Conservation (phyloP, 2,113 vertebrate genomes). For the Melospiza melodia region DNA sequence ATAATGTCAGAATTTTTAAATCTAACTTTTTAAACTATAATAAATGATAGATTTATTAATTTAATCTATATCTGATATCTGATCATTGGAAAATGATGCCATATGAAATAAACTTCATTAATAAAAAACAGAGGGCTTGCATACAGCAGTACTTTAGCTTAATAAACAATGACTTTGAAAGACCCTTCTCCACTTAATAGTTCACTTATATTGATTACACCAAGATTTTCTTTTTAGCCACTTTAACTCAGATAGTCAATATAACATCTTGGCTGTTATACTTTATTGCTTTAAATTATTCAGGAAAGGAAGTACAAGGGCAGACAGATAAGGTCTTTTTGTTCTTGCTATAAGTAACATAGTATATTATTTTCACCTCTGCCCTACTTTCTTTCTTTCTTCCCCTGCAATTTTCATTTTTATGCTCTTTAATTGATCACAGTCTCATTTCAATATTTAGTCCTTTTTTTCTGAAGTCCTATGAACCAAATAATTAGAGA, state of each 20-base stretch:
- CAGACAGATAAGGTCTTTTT: neutral
- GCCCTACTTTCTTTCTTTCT: neutral
- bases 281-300: slow-evolving; percentile 21
- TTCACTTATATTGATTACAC: neutral
- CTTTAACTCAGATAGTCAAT: neutral
- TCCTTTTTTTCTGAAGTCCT: neutral
- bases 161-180: slow-evolving; percentile 14
- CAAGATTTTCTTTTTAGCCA: neutral
- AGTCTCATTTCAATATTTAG: neutral
- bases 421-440: neutral
- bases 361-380: neutral
- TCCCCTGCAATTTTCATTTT: neutral
- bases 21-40: neutral
- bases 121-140: neutral
- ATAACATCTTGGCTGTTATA: neutral
- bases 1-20: neutral
- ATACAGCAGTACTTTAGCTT: neutral
- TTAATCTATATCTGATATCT: neutral
- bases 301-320: neutral
- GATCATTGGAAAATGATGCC: neutral
- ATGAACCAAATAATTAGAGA: neutral
- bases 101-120: neutral
- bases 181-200: neutral
- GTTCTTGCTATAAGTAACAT: neutral
- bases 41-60: neutral